phyloP scores from a whole-genome alignment of 2,113 vertebrate species.

The Eurypyga helias region DNA sequence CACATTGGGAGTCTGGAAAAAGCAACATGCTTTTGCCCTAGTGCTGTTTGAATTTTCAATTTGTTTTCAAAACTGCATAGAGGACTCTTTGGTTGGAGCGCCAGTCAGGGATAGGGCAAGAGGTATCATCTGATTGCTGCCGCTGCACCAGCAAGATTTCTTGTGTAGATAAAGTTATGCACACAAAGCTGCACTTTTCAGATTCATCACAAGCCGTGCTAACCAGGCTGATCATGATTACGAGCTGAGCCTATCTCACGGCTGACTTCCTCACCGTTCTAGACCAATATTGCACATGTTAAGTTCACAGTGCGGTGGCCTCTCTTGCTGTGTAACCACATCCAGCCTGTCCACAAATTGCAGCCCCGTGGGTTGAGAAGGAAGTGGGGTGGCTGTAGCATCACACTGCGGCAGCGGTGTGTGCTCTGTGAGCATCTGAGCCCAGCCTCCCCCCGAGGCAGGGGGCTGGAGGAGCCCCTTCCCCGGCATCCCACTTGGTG shows the following conservation, averaged over 20 bases:
- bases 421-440: accelerated
- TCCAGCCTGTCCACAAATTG: not conserved
- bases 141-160: not conserved
- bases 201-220: not conserved
- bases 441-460: not conserved
- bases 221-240: not conserved
- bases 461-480: not conserved
- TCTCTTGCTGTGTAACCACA: not conserved
- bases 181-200: not conserved
- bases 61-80: not conserved
- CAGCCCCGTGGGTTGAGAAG: accelerated
- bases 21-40: not conserved
- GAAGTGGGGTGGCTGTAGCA: not conserved
- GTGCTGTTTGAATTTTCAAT: not conserved
- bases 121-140: not conserved
- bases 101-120: not conserved
- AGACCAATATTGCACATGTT: not conserved
- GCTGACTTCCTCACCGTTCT: not conserved
- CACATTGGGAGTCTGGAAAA: not conserved
- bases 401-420: accelerated
- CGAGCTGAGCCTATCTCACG: not conserved
- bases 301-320: not conserved
- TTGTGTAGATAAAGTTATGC: not conserved
- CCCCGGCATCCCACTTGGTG: not conserved
- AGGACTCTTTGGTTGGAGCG: not conserved